A percentile compares a stretch with the other conserved stretches of the same genome.
Conservation (phyloP, 2,113 vertebrate genomes). For the Pluvialis apricaria region DNA sequence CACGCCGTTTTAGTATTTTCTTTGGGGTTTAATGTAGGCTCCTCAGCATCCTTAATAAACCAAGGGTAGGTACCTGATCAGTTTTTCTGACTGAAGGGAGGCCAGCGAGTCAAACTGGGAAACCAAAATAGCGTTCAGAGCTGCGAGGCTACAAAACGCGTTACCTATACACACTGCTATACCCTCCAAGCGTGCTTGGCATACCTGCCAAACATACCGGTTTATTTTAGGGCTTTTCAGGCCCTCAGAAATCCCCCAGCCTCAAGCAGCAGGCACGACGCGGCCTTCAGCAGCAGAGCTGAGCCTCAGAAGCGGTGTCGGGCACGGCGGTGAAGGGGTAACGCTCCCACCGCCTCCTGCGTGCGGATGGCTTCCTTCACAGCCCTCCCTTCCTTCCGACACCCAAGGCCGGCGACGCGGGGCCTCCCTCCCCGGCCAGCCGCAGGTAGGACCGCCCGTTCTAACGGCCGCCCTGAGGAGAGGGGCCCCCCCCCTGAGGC, state of each 20-base stretch:
- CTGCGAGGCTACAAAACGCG: background rate
- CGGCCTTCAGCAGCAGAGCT: background rate
- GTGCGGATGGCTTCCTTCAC: background rate
- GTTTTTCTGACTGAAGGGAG: background rate
- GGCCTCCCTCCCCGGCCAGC: background rate
- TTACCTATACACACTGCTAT: fast-evolving
- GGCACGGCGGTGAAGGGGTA: no score
- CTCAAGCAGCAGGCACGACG: background rate
- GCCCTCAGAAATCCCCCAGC: fast-evolving
- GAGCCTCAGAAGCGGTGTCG: fast-evolving
- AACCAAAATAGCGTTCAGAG: background rate
- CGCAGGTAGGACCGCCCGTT: background rate
- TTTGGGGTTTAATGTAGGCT: background rate
- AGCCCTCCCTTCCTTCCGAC: background rate
- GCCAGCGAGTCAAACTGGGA: background rate
- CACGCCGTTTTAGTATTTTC: fast-evolving
- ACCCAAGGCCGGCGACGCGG: background rate
- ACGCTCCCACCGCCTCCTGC: fast-evolving
- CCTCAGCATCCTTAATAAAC: background rate
- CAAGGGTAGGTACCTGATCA: background rate
- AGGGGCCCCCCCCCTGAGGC: background rate
- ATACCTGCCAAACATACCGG: fast-evolving
- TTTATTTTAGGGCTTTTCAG: background rate
- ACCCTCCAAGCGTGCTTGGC: background rate
- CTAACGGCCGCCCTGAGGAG: background rate